A percentile compares a stretch with the other conserved stretches of the same genome.
These are phyloP conservation scores for Buphagus erythrorhynchus DNA, from an alignment of 2,797 vertebrate species.

Conservation along the genomic window DNA sequence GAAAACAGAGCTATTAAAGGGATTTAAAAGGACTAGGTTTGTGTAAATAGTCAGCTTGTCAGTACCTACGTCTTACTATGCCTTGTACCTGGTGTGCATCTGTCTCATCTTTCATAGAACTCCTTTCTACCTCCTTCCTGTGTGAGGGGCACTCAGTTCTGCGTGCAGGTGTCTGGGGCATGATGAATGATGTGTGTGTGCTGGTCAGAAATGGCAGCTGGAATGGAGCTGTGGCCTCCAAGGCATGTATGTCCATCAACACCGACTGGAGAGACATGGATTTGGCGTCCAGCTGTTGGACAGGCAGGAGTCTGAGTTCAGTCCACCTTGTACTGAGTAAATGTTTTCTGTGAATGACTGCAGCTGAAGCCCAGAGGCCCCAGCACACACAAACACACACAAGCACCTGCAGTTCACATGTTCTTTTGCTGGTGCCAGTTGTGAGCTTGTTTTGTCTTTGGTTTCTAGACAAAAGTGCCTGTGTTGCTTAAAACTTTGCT, in stretches of 20 bases:
- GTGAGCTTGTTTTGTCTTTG: background rate
- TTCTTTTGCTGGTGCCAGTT: background rate
- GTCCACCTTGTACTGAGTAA: background rate
- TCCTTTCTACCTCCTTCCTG: background rate
- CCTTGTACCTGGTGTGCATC: accelerated
- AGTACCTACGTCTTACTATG: background rate
- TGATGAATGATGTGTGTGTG: background rate
- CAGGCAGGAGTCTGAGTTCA: accelerated
- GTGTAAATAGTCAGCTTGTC: accelerated
- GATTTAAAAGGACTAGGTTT: background rate
- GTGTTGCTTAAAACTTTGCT: background rate
- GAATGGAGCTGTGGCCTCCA: background rate
- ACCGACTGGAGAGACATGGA: background rate
- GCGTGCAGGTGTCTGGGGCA: no score
- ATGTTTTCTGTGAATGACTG: background rate
- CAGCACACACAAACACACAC: background rate
- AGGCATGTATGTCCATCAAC: no score
- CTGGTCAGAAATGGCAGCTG: background rate
- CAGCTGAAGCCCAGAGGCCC: background rate
- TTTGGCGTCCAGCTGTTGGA: accelerated
- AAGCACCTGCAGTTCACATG: accelerated
- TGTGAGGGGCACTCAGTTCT: background rate
- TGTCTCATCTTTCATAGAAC: background rate
- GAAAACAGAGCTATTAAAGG: background rate
- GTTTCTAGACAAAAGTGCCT: background rate